These are phyloP conservation scores for Aleiodes alternator DNA, from an alignment of 2,888 invertebrate species.

Conservation along the genomic window DNA sequence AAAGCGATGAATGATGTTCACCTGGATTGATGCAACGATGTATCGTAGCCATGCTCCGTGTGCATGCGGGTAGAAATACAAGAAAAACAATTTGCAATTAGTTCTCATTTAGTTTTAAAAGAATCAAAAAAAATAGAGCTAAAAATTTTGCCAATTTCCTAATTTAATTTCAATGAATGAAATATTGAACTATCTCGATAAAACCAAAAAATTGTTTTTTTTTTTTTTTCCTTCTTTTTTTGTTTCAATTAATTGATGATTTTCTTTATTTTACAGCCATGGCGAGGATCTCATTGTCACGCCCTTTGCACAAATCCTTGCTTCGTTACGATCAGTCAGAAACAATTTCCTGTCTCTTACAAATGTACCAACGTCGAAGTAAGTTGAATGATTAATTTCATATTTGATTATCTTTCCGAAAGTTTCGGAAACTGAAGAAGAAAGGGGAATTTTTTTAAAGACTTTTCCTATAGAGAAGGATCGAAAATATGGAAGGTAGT, in stretches of 20 bases:
- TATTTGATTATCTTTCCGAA: conserved; percentile 1
- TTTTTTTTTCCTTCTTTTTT: conserved; percentile 34
- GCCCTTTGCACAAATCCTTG: conserved; percentile 99
- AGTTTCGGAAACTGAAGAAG: background rate
- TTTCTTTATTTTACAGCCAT: conserved; percentile 82
- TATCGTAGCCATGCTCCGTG: conserved; percentile 47
- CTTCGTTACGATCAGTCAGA: conserved; percentile 98
- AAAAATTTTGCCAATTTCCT: conserved; percentile 52
- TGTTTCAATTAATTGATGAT: conserved; percentile 12
- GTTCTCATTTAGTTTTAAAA: conserved; percentile 10
- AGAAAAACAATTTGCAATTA: conserved; percentile 47
- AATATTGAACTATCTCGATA: background rate
- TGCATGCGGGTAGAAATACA: conserved; percentile 48
- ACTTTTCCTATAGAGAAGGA: too few relatives aligned
- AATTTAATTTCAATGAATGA: conserved; percentile 62
- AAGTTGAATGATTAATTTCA: conserved; percentile 77
- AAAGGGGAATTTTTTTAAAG: background rate
- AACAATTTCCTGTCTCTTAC: conserved; percentile 98
- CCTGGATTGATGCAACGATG: conserved; percentile 25
- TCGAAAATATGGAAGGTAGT: too few relatives aligned
- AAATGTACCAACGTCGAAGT: conserved; percentile 92
- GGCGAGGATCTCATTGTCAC: conserved; percentile 99
- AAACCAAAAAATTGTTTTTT: background rate
- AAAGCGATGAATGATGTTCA: conserved; percentile 17
- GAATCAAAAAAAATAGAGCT: conserved; percentile 13